Percentiles rank a stretch among this genome's conserved stretches.
These are phyloP conservation scores for Indicator maculatus DNA, from an alignment of 2,113 vertebrate genomes.

Conservation along the genomic window DNA sequence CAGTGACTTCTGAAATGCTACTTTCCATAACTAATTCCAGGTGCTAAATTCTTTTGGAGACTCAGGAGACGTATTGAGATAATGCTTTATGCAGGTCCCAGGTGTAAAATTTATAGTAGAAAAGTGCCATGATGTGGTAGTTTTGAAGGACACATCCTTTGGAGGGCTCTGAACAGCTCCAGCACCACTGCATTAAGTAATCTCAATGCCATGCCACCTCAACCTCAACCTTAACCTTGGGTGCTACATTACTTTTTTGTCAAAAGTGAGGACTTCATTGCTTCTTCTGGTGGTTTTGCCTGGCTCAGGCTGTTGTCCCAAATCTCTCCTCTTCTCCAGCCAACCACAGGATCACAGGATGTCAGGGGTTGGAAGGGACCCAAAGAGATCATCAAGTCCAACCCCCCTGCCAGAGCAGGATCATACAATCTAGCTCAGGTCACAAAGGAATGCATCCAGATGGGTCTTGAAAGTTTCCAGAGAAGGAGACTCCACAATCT, in stretches of 20 bases:
- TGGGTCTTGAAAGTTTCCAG: too few relatives aligned
- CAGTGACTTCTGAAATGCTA: not conserved
- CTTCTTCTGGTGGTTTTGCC: not conserved
- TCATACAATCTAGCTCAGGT: too few relatives aligned
- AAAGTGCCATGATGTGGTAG: not conserved
- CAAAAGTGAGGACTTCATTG: not conserved
- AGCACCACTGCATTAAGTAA: not conserved
- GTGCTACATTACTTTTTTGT: fast-evolving
- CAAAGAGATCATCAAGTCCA: too few relatives aligned
- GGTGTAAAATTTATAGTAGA: not conserved
- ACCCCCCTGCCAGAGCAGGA: too few relatives aligned
- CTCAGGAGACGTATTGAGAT: fast-evolving
- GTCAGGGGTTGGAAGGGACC: too few relatives aligned
- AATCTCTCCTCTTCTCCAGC: not conserved
- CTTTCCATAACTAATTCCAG: not conserved
- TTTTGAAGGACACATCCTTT: not conserved
- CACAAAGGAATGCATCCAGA: too few relatives aligned
- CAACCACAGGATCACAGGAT: too few relatives aligned
- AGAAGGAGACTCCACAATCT: too few relatives aligned
- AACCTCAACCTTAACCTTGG: not conserved
- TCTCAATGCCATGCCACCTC: not conserved
- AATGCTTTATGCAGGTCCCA: not conserved
- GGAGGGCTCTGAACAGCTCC: not conserved
- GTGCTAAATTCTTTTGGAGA: not conserved
- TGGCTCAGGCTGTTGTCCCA: not conserved